Percentiles rank a stretch among this genome's conserved stretches.
These are phyloP conservation scores for Oryctolagus cuniculus DNA, from an alignment of 2,113 vertebrate species.

Conservation along the genomic window mOryCun1.1 NC_091440.1:80742001-80742500, in stretches of 20 bases:
- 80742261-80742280: neutral
- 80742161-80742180: neutral
- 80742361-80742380: neutral
- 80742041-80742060: neutral
- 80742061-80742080: slow-evolving; percentile 3
- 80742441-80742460: neutral
- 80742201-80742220: neutral
- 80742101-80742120: neutral
- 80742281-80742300: neutral
- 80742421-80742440: slow-evolving; percentile 29
- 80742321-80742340: neutral
- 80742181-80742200: neutral
- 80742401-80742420: neutral
- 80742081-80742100: neutral
- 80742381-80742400: neutral
- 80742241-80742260: neutral
- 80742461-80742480: neutral
- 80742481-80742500: neutral
- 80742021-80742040: neutral
- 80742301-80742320: neutral
- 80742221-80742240: neutral
- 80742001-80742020: neutral
- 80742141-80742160: neutral
- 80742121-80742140: neutral
- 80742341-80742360: neutral